A percentile compares a stretch with the other conserved stretches of the same genome.
Conservation (phyloP, 2,797 vertebrate species). For the Coregonus suidteri region DNA sequence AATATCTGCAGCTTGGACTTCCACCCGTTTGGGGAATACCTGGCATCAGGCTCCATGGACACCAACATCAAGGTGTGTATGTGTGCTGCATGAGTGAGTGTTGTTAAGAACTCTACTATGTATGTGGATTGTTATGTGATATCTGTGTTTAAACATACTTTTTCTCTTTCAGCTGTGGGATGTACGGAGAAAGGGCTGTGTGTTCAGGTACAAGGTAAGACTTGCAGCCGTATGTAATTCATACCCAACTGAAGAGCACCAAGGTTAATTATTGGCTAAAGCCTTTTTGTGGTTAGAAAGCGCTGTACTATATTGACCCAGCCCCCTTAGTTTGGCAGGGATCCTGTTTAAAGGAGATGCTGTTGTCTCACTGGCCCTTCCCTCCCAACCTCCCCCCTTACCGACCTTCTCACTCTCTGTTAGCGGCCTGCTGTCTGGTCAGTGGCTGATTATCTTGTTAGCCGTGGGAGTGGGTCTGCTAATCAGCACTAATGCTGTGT, state of each 20-base stretch:
- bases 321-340: not conserved
- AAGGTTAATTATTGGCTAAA: not conserved
- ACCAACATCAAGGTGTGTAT: constrained; percentile 90
- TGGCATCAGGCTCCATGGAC: constrained; percentile 93
- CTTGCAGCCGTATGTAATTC: not conserved
- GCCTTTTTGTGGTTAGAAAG: not conserved
- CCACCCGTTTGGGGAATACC: constrained; percentile 88
- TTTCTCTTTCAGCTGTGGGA: constrained; percentile 87
- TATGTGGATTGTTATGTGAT: not conserved
- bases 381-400: too few species aligned
- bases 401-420: not conserved
- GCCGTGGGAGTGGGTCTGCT: not conserved
- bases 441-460: not conserved
- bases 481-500: not conserved
- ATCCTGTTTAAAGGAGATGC: not conserved
- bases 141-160: not conserved
- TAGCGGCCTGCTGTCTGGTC: not conserved
- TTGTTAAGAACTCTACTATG: not conserved
- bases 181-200: constrained; percentile 90
- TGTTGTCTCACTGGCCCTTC: not conserved
- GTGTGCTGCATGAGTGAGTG: not conserved
- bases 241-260: not conserved
- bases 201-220: constrained; percentile 90
- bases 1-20: constrained; percentile 93
- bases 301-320: too few species aligned